phyloP scores from a whole-genome alignment of 2,888 invertebrate genomes.

The Cosmopolites sordidus region DNA sequence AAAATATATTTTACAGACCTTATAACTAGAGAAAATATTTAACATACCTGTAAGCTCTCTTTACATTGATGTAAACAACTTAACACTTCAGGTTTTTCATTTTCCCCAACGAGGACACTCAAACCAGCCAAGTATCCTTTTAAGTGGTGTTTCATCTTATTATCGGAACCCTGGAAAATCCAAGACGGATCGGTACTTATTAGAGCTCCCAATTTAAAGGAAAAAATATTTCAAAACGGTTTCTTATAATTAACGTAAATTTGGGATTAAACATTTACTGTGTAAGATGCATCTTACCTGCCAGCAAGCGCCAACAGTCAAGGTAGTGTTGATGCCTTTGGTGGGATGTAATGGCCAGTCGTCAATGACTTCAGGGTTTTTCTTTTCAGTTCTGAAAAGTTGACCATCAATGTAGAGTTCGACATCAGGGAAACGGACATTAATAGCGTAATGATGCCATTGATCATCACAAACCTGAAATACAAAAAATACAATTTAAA shows the following conservation, averaged over 20 bases:
- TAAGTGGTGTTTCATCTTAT: conserved; percentile 86
- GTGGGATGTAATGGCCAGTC: conserved; percentile 99
- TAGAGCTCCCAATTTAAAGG: too few relatives aligned
- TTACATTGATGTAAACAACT: conserved; percentile 77
- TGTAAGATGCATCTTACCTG: conserved; percentile 57
- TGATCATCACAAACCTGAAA: conserved; percentile 87
- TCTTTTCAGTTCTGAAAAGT: conserved; percentile 58
- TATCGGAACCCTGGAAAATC: conserved; percentile 66
- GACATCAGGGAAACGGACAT: conserved; percentile 88
- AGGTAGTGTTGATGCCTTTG: conserved; percentile 86
- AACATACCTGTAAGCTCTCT: conserved; percentile 62
- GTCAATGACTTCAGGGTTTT: conserved; percentile 95
- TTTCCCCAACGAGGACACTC: conserved; percentile 70
- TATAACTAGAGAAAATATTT: not conserved
- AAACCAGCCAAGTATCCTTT: conserved; percentile 86
- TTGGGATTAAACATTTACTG: not conserved
- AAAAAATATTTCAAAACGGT: not conserved
- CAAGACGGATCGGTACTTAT: too few relatives aligned
- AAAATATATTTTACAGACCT: too few relatives aligned
- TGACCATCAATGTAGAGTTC: conserved; percentile 86
- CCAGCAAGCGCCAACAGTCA: conserved; percentile 97
- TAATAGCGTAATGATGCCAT: conserved; percentile 97
- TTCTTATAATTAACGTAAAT: not conserved
- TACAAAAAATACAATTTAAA: too few relatives aligned
- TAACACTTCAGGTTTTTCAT: conserved; percentile 69